phyloP scores from a whole-genome alignment of 1,140 invertebrate genomes.

The Reticulitermes speratus region DNA sequence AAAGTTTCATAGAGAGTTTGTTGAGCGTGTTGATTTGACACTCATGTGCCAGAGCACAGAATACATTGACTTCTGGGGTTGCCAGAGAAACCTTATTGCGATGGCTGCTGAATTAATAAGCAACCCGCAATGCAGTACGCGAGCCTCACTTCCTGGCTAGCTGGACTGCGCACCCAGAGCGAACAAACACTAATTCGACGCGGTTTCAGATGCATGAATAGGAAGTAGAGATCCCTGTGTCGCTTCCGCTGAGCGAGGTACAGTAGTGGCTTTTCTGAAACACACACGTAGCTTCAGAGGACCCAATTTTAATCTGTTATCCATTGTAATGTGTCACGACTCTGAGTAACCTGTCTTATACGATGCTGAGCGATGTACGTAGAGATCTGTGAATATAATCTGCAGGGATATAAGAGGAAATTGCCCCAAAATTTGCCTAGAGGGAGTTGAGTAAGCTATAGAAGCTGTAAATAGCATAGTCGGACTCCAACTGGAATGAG shows the following conservation, averaged over 20 bases:
- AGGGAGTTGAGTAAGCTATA: no score
- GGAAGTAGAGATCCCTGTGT: background rate
- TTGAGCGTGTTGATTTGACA: background rate
- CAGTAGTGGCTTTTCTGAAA: background rate
- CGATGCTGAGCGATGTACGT: no score
- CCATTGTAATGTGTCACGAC: background rate
- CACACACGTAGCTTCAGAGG: background rate
- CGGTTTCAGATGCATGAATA: background rate
- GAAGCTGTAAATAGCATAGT: no score
- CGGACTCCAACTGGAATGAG: no score
- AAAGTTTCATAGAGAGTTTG: background rate
- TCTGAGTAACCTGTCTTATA: no score
- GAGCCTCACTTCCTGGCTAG: background rate
- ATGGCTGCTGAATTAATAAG: conserved; percentile 11
- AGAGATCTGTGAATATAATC: no score
- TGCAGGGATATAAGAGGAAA: no score
- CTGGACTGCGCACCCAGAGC: background rate
- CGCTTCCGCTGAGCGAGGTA: background rate
- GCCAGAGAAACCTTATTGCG: background rate
- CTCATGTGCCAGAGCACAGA: background rate
- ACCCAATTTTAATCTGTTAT: background rate
- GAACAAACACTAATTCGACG: background rate
- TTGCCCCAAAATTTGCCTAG: no score
- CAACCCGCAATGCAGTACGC: background rate
- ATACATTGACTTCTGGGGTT: no score